These are phyloP conservation scores for Tipula lateralis DNA, from an alignment of 2,888 invertebrate genomes.

Conservation along the genomic window DNA sequence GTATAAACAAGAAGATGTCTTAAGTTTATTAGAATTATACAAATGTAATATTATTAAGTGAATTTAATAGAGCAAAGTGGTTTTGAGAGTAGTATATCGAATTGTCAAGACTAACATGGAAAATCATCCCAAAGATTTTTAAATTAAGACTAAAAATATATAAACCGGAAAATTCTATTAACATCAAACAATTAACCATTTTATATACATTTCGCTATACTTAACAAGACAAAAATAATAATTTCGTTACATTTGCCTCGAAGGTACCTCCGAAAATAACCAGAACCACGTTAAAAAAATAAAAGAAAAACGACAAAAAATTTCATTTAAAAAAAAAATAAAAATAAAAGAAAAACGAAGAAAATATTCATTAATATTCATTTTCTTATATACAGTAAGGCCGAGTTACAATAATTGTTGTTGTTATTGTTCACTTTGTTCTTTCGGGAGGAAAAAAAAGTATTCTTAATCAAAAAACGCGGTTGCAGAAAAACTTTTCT, in stretches of 20 bases:
- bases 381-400: background rate
- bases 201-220: background rate
- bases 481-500: background rate
- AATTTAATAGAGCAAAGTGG: slow-evolving; percentile 19
- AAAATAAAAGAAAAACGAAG: too few species aligned
- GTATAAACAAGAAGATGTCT: background rate
- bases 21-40: slow-evolving; percentile 5
- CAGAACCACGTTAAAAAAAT: background rate
- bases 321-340: background rate
- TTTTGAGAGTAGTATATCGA: background rate
- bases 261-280: background rate
- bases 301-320: background rate
- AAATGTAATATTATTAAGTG: slow-evolving; percentile 19
- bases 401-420: slow-evolving; percentile 15
- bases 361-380: slow-evolving; percentile 24
- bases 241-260: slow-evolving; percentile 11
- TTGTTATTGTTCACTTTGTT: slow-evolving; percentile 19
- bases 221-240: background rate
- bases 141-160: slow-evolving; percentile 1
- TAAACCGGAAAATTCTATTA: slow-evolving; percentile 24
- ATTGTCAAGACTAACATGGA: background rate
- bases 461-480: slow-evolving; percentile 16
- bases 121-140: background rate
- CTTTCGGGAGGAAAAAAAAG: background rate
- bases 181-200: slow-evolving; percentile 24